Percentiles rank a stretch among this genome's conserved stretches.
Evolutionary conservation across 1,140 invertebrate species (phyloP).

Genomic region (Hyles vespertilio): DNA sequence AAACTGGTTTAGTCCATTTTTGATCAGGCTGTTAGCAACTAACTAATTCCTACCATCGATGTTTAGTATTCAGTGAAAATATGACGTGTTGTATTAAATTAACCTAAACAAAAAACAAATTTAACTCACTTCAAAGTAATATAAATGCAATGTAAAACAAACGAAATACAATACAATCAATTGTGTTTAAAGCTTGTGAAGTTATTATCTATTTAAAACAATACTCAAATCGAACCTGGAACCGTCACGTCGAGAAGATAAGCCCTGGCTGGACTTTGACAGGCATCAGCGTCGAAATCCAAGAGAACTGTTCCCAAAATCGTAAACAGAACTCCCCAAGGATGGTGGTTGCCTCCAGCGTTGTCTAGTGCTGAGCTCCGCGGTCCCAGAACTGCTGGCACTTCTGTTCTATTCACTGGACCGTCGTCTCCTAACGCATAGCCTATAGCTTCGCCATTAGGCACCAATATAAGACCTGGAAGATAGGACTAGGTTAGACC

Average conservation of each 20-base stretch:
- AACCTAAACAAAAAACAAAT: too few species aligned
- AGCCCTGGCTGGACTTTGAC: slow-evolving; percentile 94
- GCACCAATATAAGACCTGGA: slow-evolving; percentile 89
- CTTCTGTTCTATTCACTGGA: slow-evolving; percentile 50
- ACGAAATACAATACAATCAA: not conserved
- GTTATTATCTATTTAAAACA: not conserved
- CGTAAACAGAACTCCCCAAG: slow-evolving; percentile 94
- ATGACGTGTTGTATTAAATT: too few species aligned
- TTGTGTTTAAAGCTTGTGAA: not conserved
- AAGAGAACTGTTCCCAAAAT: slow-evolving; percentile 94
- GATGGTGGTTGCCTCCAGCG: slow-evolving; percentile 73
- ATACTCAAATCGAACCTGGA: slow-evolving; percentile 78
- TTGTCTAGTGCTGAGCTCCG: slow-evolving; percentile 58
- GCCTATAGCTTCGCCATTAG: slow-evolving; percentile 92
- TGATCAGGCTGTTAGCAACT: too few species aligned
- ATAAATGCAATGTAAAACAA: too few species aligned
- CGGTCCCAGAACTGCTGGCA: slow-evolving; percentile 53
- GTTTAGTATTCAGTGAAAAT: too few species aligned
- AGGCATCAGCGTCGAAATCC: slow-evolving; percentile 97
- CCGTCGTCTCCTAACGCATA: slow-evolving; percentile 84
- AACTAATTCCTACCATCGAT: too few species aligned
- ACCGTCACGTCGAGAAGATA: slow-evolving; percentile 95
- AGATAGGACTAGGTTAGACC: slow-evolving; percentile 14
- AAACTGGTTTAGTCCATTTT: too few species aligned
- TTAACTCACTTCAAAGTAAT: too few species aligned